These are phyloP conservation scores for Chesias legatella DNA, from an alignment of 2,888 invertebrate species.

Conservation along the genomic window DNA sequence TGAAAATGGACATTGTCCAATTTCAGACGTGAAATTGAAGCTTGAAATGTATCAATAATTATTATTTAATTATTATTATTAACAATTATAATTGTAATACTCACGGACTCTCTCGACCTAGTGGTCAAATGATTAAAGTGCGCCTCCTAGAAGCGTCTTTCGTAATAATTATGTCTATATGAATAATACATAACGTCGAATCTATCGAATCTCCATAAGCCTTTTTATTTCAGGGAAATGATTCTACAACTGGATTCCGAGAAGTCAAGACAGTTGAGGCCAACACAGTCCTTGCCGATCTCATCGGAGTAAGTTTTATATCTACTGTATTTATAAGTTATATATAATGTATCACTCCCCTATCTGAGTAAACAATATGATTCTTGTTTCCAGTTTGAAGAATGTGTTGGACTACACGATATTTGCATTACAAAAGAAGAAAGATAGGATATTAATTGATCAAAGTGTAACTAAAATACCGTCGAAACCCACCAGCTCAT, in stretches of 20 bases:
- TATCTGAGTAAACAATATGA: background rate
- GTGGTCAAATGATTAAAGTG: too few relatives aligned
- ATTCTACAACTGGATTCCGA: conserved; percentile 64
- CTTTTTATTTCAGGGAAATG: conserved; percentile 31
- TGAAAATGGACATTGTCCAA: too few relatives aligned
- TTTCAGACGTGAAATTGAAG: too few relatives aligned
- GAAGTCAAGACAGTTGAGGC: conserved; percentile 64
- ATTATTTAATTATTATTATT: too few relatives aligned
- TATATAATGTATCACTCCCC: too few relatives aligned
- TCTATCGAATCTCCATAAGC: background rate
- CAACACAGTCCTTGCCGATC: conserved; percentile 70
- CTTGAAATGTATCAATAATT: too few relatives aligned
- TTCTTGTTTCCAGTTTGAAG: conserved; percentile 22
- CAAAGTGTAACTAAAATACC: conserved; percentile 19
- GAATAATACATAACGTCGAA: background rate
- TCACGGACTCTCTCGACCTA: too few relatives aligned
- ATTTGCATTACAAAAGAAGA: conserved; percentile 23
- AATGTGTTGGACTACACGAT: conserved; percentile 27
- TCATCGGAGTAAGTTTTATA: conserved; percentile 25
- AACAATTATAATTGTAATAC: too few relatives aligned
- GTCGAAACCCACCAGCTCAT: conserved; percentile 25
- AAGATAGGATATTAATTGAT: conserved; percentile 26
- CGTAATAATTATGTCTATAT: too few relatives aligned
- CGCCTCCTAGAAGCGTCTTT: too few relatives aligned
- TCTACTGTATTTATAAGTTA: background rate